Evolutionary conservation across 2,888 invertebrate genomes (phyloP).

Genomic region (Drepanosiphum platanoidis): DNA sequence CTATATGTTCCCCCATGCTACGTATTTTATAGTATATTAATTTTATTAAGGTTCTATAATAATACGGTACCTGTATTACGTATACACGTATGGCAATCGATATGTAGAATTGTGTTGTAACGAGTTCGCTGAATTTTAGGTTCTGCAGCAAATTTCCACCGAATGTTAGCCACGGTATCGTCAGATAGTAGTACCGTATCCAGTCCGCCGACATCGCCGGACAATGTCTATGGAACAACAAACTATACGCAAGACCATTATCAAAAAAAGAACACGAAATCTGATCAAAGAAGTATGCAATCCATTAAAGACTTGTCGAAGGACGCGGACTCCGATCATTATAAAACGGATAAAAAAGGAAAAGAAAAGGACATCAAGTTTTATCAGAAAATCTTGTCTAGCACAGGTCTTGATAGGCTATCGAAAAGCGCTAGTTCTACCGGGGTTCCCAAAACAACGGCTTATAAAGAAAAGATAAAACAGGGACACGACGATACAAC

Average conservation of each 20-base stretch:
- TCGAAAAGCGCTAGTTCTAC: constrained; percentile 56
- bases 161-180: constrained; percentile 9
- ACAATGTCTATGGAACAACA: constrained; percentile 70
- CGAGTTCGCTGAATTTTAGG: not conserved
- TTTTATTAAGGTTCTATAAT: too few species aligned
- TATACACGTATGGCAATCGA: too few species aligned
- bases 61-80: too few species aligned
- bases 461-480: constrained; percentile 47
- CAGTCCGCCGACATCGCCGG: constrained; percentile 72
- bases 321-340: constrained; percentile 6
- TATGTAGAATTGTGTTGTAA: not conserved
- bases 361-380: constrained; percentile 56
- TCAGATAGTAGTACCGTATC: constrained; percentile 70
- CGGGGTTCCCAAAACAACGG: constrained; percentile 31
- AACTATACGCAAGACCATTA: constrained; percentile 69
- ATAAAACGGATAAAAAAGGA: constrained; percentile 41
- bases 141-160: constrained; percentile 36
- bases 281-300: constrained; percentile 6
- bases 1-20: too few species aligned
- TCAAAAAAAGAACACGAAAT: not conserved
- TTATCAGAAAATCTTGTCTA: constrained; percentile 53
- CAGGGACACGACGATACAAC: constrained; percentile 47
- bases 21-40: too few species aligned
- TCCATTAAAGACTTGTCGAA: constrained; percentile 8
- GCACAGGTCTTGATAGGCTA: constrained; percentile 49